Evolutionary conservation across 2,113 vertebrate species (phyloP).

Genomic region (Myotis davidii): DNA sequence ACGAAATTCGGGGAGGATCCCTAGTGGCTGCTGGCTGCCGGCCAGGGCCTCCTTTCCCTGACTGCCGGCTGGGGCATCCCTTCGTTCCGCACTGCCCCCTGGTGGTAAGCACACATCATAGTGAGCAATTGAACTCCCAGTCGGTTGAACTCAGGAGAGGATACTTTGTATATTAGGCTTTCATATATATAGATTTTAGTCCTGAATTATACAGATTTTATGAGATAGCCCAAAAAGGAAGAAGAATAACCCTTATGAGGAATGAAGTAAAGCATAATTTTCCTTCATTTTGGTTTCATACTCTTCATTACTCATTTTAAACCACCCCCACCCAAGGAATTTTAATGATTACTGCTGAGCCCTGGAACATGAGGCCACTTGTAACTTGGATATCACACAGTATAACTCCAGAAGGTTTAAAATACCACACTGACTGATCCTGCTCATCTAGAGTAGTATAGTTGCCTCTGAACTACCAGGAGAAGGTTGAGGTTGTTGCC

Average conservation of each 20-base stretch:
- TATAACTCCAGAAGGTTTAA: conserved; percentile 13
- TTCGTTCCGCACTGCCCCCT: too few relatives aligned
- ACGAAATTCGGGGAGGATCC: too few relatives aligned
- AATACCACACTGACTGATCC: background rate
- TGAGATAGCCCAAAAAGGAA: background rate
- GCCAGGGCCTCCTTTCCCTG: too few relatives aligned
- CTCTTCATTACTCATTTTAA: background rate
- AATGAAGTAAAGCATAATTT: conserved; percentile 38
- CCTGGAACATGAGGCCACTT: background rate
- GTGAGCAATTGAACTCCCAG: too few relatives aligned
- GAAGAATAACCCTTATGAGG: background rate
- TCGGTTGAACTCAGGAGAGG: too few relatives aligned
- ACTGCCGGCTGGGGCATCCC: too few relatives aligned
- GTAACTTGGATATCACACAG: background rate
- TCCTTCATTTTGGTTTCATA: conserved; percentile 17
- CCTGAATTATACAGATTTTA: background rate
- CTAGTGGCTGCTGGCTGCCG: too few relatives aligned
- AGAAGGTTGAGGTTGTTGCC: background rate
- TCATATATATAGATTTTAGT: background rate
- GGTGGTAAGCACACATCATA: too few relatives aligned
- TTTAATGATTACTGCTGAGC: background rate
- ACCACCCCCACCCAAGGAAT: background rate
- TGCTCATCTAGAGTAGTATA: background rate
- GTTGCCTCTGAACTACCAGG: background rate
- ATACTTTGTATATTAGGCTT: background rate